These are phyloP conservation scores for Latheticus oryzae DNA, from an alignment of 2,888 invertebrate species.

Conservation along the genomic window DNA sequence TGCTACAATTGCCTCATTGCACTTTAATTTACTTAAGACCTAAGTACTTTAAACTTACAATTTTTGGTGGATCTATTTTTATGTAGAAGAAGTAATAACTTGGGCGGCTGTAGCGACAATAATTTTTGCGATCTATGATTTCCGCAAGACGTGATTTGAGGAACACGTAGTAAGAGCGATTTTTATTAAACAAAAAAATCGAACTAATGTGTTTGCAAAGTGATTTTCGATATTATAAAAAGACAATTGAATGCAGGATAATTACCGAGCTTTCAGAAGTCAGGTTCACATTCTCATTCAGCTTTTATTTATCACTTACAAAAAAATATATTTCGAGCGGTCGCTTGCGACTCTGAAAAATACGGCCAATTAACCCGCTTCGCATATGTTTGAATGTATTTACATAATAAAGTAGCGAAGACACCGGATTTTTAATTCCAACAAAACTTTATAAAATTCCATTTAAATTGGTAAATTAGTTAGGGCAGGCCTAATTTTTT, in stretches of 20 bases:
- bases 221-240: constrained; percentile 27
- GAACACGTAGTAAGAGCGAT: constrained; percentile 1
- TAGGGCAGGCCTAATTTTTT: constrained; percentile 5
- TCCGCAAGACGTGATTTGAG: background rate
- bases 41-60: too few species aligned
- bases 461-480: constrained; percentile 27
- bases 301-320: constrained; percentile 30
- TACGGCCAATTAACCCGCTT: constrained; percentile 35
- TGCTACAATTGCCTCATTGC: too few species aligned
- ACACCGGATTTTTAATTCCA: constrained; percentile 33
- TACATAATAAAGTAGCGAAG: constrained; percentile 31
- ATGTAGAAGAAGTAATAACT: too few species aligned
- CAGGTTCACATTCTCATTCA: constrained; percentile 12
- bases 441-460: constrained; percentile 22
- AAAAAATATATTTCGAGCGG: too few species aligned
- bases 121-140: too few species aligned
- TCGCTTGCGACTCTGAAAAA: constrained; percentile 18
- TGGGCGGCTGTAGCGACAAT: too few species aligned
- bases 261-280: constrained; percentile 9
- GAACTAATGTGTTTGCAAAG: constrained; percentile 9
- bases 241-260: constrained; percentile 12
- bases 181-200: constrained; percentile 11
- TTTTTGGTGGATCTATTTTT: too few species aligned
- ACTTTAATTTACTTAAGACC: too few species aligned
- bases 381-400: constrained; percentile 37